phyloP scores from a whole-genome alignment of 2,888 invertebrate genomes.

The Torymus auratus region DNA sequence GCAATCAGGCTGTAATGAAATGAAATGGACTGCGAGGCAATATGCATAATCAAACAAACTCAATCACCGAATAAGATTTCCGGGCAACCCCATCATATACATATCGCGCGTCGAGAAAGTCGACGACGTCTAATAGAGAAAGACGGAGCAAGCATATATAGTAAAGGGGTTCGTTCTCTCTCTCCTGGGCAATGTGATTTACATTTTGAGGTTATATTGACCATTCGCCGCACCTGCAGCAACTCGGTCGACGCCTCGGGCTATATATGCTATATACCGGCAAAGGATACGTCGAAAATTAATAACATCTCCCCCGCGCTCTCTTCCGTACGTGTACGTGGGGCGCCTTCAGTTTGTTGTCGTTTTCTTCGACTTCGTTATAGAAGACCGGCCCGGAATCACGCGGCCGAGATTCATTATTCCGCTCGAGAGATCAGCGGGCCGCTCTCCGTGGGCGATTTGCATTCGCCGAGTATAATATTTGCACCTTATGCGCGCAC shows the following conservation, averaged over 20 bases:
- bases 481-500: conserved; percentile 48
- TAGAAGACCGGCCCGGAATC: neutral
- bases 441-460: conserved; percentile 24
- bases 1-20: too few species aligned
- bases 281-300: conserved; percentile 71
- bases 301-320: conserved; percentile 63
- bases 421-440: conserved; percentile 23
- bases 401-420: conserved; percentile 22
- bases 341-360: conserved; percentile 51
- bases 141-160: neutral
- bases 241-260: conserved; percentile 61
- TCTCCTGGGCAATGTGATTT: conserved; percentile 73
- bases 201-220: conserved; percentile 76
- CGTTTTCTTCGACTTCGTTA: conserved; percentile 39
- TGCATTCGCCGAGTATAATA: conserved; percentile 42
- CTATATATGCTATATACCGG: conserved; percentile 34
- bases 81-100: too few species aligned
- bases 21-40: too few species aligned
- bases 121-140: conserved; percentile 3
- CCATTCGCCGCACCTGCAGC: conserved; percentile 76
- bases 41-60: too few species aligned
- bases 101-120: conserved; percentile 12
- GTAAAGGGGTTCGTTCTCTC: neutral
- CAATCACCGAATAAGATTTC: too few species aligned
- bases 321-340: conserved; percentile 18